A percentile compares a stretch with the other conserved stretches of the same genome.
phyloP scores from a whole-genome alignment of 2,797 vertebrate species.

The Eremophila alpestris region DNA sequence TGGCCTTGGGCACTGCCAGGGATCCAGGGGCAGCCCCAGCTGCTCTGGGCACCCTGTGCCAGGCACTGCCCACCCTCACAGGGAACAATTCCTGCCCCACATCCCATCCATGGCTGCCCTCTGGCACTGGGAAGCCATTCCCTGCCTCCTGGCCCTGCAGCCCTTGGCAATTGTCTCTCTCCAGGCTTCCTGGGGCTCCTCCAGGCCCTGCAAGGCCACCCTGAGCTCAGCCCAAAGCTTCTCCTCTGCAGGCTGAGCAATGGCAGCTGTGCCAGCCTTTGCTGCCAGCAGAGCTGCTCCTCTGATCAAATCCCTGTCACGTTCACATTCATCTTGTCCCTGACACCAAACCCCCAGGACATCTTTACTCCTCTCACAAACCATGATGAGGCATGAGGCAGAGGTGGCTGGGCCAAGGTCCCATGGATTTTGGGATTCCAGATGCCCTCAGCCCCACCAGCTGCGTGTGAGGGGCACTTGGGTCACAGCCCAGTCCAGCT shows the following conservation, averaged over 20 bases:
- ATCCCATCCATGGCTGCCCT: not conserved
- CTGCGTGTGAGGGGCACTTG: not conserved
- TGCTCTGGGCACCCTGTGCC: not conserved
- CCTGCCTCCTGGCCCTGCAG: not conserved
- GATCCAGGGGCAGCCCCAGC: not conserved
- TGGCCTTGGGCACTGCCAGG: not conserved
- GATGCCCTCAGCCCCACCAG: fast-evolving
- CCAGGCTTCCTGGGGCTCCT: not conserved
- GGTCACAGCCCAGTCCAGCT: not conserved
- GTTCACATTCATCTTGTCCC: not conserved
- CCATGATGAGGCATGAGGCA: not conserved
- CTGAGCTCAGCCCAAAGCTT: not conserved
- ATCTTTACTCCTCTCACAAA: not conserved
- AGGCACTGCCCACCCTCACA: not conserved
- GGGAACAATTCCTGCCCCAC: not conserved
- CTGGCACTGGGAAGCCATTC: not conserved
- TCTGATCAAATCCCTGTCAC: not conserved
- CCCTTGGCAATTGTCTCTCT: not conserved
- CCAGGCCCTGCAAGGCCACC: not conserved
- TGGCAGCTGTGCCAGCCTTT: not conserved
- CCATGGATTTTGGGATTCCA: not conserved
- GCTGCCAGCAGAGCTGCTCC: not conserved
- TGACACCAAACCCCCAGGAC: not conserved
- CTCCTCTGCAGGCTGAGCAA: not conserved
- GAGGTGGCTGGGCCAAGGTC: not conserved